Base-by-base conservation (phyloP, 2,888 invertebrate species). In the Rhopalosiphum nymphaeae region DNA sequence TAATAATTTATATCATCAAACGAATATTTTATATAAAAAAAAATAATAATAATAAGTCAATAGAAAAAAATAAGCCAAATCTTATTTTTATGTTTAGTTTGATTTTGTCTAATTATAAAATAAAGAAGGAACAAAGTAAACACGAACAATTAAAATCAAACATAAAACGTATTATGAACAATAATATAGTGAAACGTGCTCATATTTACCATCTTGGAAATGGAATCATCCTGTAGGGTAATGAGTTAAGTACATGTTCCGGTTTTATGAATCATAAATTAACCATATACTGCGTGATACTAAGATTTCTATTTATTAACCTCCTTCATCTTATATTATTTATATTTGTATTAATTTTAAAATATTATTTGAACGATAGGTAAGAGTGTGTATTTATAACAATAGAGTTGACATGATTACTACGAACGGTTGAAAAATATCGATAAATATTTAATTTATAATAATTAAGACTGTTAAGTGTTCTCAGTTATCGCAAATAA, bases 201-300 rank as follows among this genome's bases (percentile, higher is more conserved):
- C 91, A 49, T 78, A 78, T 53, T 11, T 36, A 36, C 36, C 42
- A 89, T 25, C 2, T 42, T 36, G 26, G 49, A 36, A 78, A 78
- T 61, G 3, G 26, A 89, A 89, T 57, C 44, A 46, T 67, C 44
- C 25, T 86, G 25, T 25, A 57, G n/a, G 9, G 11, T 86, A 61
- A 86, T 46, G 85, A 87, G 61, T 87, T 36, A 92, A 57, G 85
- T 86, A 46, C 36, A 57, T 46, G 61, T 92, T 92, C 61, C 36
- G 92, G 61, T 92, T 67, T 92, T 87, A 61, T 61, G 87, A 92
- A 87, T 87, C 49, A 21, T 61, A 42, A 61, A 86, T 44, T 85
- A 85, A 44, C 10, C 44, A 42, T 26, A 87, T n/a, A 89, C 11
- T 11, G 42, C 16, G 16, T 25, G 16, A 36, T 53, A 88, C 36